Base-by-base conservation (phyloP, 2,113 vertebrate genomes). In the Tauraco erythrolophus region DNA sequence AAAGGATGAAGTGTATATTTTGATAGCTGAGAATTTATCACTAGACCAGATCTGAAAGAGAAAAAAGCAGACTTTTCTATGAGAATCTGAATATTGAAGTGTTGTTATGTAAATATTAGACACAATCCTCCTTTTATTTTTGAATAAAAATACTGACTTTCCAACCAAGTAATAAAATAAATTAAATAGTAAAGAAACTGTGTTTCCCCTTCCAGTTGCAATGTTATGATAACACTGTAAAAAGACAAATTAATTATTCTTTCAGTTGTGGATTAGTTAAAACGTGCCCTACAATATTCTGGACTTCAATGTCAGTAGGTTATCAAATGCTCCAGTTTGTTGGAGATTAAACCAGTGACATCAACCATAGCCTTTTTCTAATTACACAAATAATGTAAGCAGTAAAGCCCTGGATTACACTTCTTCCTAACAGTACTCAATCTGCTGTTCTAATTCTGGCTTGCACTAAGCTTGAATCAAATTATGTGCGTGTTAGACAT, bases 371-470 rank as follows among this genome's bases (percentile, higher is more conserved):
- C 45, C 31, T 88, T 96, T 93, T 96, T 96, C 80, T 92, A 96
- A 97, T 97, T 95, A 96, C 62, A 83, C 51, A 90, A 95, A 95
- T 83, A 97, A 92, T 70, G 56, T 64, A 94, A 95, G 76, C 50
- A 96, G 81, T 87, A 96, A 98, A 97, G 89, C 89, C 69, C 74
- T 82, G 87, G 97, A 95, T 97, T 97, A 97, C 89, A 95, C 25
- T 68, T 87, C 64, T 96, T 97, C 62, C 77, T 48, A 93, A 92
- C 95, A 94, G 78, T 94, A 98, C 95, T 95, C 85, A 97, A 95
- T 95, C 96, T 96, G 66, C 81, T 94, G 60, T 94, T 96, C 85
- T 94, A 95, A 96, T 94, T 95, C 86, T 94, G 94, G 80, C 48
- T 75, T 87, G 35, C 7, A 39, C 13, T 89, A 83, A 92, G 82